A percentile compares a stretch with the other conserved stretches of the same genome.
Evolutionary conservation across 92 coral and sea anemone genomes (phyloP).

Genomic region (Pocillopora meandrina): DNA sequence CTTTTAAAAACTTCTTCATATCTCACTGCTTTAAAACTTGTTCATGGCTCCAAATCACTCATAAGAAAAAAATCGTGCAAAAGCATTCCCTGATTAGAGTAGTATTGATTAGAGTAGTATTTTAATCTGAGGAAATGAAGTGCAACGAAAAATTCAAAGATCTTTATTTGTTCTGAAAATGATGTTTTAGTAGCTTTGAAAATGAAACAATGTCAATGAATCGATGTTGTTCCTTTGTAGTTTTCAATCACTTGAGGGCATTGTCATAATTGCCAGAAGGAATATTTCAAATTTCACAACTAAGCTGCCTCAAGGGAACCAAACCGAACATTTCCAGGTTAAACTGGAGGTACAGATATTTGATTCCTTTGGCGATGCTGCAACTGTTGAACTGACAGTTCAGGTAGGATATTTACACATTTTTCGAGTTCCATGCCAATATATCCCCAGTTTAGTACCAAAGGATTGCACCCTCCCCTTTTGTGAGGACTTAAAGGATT

Average conservation of each 20-base stretch:
- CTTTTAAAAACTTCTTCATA: background rate
- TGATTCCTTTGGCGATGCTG: conserved; percentile 8
- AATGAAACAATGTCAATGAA: background rate
- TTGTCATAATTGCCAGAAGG: background rate
- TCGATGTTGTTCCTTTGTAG: background rate
- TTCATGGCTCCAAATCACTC: background rate
- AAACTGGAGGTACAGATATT: background rate
- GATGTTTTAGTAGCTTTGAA: background rate
- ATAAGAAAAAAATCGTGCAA: no score
- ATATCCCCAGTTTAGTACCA: no score
- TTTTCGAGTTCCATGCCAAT: no score
- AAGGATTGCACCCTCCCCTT: no score
- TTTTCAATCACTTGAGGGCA: background rate
- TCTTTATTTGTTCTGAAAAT: conserved; percentile 11
- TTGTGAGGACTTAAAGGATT: no score
- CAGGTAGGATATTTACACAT: background rate
- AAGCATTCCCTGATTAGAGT: no score
- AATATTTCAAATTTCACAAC: background rate
- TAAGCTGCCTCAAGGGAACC: conserved; percentile 14
- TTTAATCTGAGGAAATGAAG: background rate
- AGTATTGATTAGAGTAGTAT: no score
- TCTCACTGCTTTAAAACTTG: background rate
- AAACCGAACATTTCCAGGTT: background rate
- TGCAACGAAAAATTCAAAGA: background rate
- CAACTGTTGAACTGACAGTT: background rate